These are phyloP conservation scores for Eupithecia tripunctaria DNA, from an alignment of 2,888 invertebrate genomes.

Conservation along the genomic window DNA sequence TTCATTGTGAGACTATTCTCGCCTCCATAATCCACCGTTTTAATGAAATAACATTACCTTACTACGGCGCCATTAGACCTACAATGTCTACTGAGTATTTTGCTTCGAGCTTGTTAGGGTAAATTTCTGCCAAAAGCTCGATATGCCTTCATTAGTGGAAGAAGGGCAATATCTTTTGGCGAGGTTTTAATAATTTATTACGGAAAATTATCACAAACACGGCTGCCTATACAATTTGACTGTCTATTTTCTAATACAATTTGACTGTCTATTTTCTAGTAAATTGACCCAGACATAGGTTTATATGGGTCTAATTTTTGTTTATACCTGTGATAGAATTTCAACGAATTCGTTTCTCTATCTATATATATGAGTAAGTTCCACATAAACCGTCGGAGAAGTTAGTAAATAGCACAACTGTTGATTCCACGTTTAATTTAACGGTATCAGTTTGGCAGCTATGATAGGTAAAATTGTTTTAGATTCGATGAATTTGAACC, in stretches of 20 bases:
- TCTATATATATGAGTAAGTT: background rate
- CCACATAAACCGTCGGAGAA: background rate
- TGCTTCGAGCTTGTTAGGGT: slow-evolving; percentile 26
- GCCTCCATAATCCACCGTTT: slow-evolving; percentile 34
- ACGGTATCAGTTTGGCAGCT: background rate
- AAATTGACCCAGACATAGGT: no score
- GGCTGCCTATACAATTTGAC: background rate
- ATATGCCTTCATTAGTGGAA: slow-evolving; percentile 22
- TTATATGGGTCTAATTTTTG: no score
- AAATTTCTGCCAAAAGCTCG: slow-evolving; percentile 22
- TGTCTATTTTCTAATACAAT: background rate
- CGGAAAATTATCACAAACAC: background rate
- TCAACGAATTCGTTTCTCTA: background rate
- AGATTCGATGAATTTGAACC: no score
- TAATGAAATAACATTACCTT: slow-evolving; percentile 29
- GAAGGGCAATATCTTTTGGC: background rate
- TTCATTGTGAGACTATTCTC: slow-evolving; percentile 25
- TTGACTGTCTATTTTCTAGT: background rate
- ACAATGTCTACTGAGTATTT: slow-evolving; percentile 20
- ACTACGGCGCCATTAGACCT: slow-evolving; percentile 23
- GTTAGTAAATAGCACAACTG: background rate
- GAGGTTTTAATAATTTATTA: background rate
- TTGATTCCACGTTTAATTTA: background rate
- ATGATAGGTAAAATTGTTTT: no score
- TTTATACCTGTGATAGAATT: background rate